Conservation (phyloP, 1,140 invertebrate genomes). For the Drosophila ohnishii region DNA sequence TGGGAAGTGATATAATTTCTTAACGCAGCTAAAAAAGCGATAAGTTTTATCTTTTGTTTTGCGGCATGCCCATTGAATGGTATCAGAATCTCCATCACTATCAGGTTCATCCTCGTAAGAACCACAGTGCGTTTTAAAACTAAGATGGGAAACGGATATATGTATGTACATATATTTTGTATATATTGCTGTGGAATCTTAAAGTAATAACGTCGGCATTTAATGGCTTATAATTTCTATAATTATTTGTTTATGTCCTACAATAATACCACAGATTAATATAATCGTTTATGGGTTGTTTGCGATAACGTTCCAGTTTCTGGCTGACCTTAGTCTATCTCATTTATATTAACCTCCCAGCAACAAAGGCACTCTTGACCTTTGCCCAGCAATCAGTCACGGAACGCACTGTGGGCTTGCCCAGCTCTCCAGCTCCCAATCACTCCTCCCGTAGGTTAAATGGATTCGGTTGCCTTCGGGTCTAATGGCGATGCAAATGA, state of each 20-base stretch:
- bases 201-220: not conserved
- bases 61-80: slow-evolving; percentile 35
- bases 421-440: slow-evolving; percentile 15
- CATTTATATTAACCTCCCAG: slow-evolving; percentile 3
- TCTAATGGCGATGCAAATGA: slow-evolving; percentile 36
- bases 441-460: slow-evolving; percentile 26
- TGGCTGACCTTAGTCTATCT: slow-evolving; percentile 14
- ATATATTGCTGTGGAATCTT: not conserved
- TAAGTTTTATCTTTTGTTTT: slow-evolving; percentile 30
- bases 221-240: not conserved
- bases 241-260: not conserved
- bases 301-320: slow-evolving; percentile 8
- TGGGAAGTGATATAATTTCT: slow-evolving; percentile 27
- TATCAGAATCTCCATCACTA: slow-evolving; percentile 31
- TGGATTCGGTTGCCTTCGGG: slow-evolving; percentile 22
- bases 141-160: not conserved
- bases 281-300: slow-evolving; percentile 2
- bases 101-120: slow-evolving; percentile 4
- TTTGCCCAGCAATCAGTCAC: slow-evolving; percentile 6
- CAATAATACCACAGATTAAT: slow-evolving; percentile 2
- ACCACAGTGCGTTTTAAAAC: slow-evolving; percentile 13
- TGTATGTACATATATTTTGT: not conserved
- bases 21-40: slow-evolving; percentile 9
- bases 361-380: slow-evolving; percentile 8
- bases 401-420: slow-evolving; percentile 33